Evolutionary conservation across 2,888 invertebrate species (phyloP), one percentile per base, ranked within the genome.

Genomic region (Tenthredo distinguenda): DNA sequence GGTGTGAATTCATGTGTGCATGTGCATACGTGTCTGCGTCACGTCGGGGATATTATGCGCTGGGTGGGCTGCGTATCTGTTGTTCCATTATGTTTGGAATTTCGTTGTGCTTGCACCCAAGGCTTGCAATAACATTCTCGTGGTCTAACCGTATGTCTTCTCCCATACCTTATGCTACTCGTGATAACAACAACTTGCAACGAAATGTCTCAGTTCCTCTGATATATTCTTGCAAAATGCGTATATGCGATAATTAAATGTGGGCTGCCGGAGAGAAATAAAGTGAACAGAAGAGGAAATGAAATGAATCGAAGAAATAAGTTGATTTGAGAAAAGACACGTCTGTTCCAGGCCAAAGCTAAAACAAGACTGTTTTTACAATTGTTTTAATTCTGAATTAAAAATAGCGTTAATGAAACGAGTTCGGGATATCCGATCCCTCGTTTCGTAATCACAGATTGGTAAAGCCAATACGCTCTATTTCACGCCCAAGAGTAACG

Each of bases 111-210:
- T 86, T 86, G 88, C 88, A 77, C 85, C 83, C 76, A 84, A 74
- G 86, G 62, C 86, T 87, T 88, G 87, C 87, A 87, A 90, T 88
- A 89, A 89, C 89, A 89, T 90, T 89, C 89, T 88, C 15, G 82
- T 31, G 26, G 43, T n/a, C 65, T 82, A 21, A 47, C 47, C 68
- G 47, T 43, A 34, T 40, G 21, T 31, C 65, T 21, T 34, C 34
- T 62, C 62, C 10, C 12, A 12, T 81, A 10, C 37, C 31, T 37
- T 74, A 26, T 26, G 31, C 26, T 26, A 47, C 50, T 43, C 40
- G 65, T 37, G 81, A 62, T 82, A 82, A 65, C 81, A 21, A 65
- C 21, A 43, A 77, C 9, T 47, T 26, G 26, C 55, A 79, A 9
- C 79, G 37, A 15, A 43, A 15, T 65, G 18, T 21, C 26, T 37